phyloP scores from a whole-genome alignment of 35 echinoderm and acorn worm species.

The Lytechinus pictus region DNA sequence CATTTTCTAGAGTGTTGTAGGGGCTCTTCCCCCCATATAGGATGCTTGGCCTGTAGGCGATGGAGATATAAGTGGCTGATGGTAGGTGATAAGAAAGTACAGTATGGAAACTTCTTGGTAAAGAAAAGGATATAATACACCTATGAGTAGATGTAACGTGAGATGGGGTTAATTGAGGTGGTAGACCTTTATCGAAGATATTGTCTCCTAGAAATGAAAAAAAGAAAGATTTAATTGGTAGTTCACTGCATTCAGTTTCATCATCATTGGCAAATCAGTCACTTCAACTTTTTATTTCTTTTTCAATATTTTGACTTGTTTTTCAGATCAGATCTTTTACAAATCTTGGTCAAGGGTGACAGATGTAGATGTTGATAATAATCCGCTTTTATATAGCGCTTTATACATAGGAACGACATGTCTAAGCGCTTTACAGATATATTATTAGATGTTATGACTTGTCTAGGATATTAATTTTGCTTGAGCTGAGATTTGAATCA shows the following conservation, averaged over 20 bases:
- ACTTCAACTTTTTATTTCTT: too few relatives aligned
- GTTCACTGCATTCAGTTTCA: neutral
- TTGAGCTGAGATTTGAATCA: too few relatives aligned
- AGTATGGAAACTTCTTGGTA: neutral
- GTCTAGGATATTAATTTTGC: too few relatives aligned
- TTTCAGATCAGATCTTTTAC: too few relatives aligned
- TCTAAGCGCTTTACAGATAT: too few relatives aligned
- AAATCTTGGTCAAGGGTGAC: too few relatives aligned
- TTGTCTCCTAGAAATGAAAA: neutral
- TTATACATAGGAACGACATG: too few relatives aligned
- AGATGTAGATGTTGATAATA: too few relatives aligned
- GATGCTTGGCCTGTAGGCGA: neutral
- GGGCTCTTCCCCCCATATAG: neutral
- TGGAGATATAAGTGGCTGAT: constrained; percentile 18
- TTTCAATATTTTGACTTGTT: too few relatives aligned
- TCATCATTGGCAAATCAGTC: neutral
- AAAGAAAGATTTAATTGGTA: neutral
- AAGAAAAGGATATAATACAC: neutral
- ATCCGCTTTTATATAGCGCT: too few relatives aligned
- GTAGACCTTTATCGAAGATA: neutral
- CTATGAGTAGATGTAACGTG: neutral
- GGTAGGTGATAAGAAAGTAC: neutral
- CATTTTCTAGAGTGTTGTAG: constrained; percentile 11
- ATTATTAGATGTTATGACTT: too few relatives aligned
- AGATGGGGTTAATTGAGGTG: constrained; percentile 1